Evolutionary conservation across 2,113 vertebrate genomes (phyloP).

Genomic region (Upupa epops): DNA sequence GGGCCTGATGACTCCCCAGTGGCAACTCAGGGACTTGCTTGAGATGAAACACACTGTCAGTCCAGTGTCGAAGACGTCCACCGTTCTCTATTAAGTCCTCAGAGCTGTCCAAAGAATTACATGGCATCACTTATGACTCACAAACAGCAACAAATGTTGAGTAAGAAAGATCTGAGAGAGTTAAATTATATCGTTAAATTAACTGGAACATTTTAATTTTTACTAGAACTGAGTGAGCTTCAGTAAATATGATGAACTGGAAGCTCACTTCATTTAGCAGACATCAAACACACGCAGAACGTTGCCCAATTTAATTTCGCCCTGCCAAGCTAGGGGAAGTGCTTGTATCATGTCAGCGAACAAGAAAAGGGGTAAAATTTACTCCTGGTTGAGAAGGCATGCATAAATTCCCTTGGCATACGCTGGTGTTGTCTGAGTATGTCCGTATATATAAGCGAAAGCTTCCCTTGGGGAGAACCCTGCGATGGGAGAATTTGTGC

Average conservation of each 20-base stretch:
- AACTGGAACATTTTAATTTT: conserved; percentile 75
- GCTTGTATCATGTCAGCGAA: conserved; percentile 30
- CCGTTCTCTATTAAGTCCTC: conserved; percentile 22
- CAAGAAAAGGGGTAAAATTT: conserved; percentile 58
- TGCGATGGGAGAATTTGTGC: background rate
- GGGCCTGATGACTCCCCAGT: background rate
- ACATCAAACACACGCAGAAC: conserved; percentile 66
- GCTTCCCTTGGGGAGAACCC: background rate
- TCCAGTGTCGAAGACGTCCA: background rate
- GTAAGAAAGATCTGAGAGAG: conserved; percentile 56
- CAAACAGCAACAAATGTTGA: conserved; percentile 63
- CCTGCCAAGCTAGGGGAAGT: conserved; percentile 49
- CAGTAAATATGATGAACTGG: conserved; percentile 70
- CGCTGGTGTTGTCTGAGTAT: background rate
- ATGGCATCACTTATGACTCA: conserved; percentile 17
- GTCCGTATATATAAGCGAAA: background rate
- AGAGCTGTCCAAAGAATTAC: conserved; percentile 60
- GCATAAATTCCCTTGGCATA: conserved; percentile 20
- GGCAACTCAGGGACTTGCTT: conserved; percentile 1
- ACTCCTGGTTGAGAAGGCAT: background rate
- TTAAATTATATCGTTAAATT: conserved; percentile 72
- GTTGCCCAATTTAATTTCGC: conserved; percentile 68
- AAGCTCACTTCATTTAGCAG: conserved; percentile 69
- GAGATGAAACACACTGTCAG: conserved; percentile 6
- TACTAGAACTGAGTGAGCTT: conserved; percentile 68